phyloP scores from a whole-genome alignment of 2,797 vertebrate genomes.

The Hephaestus fuliginosus region DNA sequence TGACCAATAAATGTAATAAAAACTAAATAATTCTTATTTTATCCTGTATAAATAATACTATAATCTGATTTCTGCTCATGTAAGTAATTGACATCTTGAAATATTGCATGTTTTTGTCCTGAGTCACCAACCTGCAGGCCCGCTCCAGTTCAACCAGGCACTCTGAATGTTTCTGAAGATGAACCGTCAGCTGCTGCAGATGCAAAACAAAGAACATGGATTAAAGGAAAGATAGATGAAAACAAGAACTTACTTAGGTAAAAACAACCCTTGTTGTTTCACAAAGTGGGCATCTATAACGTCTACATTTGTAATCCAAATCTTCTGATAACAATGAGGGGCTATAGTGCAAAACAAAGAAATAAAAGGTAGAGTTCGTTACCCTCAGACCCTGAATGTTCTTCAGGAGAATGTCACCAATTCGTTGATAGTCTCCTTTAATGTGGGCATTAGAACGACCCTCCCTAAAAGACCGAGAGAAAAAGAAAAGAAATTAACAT shows the following conservation, averaged over 20 bases:
- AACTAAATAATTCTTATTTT: no score
- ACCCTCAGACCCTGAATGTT: conserved; percentile 95
- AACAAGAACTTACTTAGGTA: no score
- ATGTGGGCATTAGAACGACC: conserved; percentile 94
- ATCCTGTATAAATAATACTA: no score
- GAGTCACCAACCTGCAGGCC: conserved; percentile 67
- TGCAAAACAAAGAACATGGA: background rate
- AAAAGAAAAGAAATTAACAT: background rate
- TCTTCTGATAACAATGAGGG: background rate
- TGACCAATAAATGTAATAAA: no score
- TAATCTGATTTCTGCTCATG: no score
- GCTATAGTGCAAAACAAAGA: background rate
- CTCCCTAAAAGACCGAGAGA: conserved; percentile 81
- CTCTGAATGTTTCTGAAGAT: conserved; percentile 94
- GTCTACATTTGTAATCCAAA: background rate
- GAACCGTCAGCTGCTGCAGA: conserved; percentile 88
- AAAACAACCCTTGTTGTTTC: background rate
- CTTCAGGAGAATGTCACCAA: conserved; percentile 93
- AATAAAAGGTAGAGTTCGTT: conserved; percentile 19
- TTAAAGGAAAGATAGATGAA: background rate
- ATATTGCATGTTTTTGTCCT: no score
- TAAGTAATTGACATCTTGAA: no score
- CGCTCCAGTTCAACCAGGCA: conserved; percentile 92
- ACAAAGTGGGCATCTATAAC: background rate
- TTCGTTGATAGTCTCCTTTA: conserved; percentile 94